Conservation (phyloP, 2,113 vertebrate genomes). For the Okapia johnstoni region DNA sequence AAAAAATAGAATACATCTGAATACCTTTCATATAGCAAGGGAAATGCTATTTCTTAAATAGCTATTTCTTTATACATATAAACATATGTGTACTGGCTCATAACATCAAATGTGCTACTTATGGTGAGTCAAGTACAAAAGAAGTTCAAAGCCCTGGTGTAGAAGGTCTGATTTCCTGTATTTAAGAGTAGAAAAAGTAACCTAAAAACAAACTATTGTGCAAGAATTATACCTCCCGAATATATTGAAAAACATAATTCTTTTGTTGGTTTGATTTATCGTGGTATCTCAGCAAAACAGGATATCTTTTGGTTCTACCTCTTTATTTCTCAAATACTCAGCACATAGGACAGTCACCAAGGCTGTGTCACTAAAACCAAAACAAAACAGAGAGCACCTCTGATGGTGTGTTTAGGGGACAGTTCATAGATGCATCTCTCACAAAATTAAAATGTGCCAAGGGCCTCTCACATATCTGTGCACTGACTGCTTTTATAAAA, state of each 20-base stretch:
- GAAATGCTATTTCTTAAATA: background rate
- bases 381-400: background rate
- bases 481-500: background rate
- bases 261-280: background rate
- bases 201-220: background rate
- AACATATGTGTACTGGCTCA: background rate
- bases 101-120: background rate
- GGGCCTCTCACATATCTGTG: background rate
- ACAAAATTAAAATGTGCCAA: background rate
- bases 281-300: background rate
- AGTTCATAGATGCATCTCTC: background rate
- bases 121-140: background rate
- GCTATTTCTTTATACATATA: background rate
- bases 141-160: background rate
- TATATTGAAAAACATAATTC: background rate
- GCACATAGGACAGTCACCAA: background rate
- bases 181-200: background rate
- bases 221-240: background rate
- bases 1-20: background rate
- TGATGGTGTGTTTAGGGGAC: background rate
- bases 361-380: background rate
- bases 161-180: background rate
- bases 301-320: background rate
- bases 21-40: background rate
- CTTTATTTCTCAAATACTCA: background rate